phyloP scores from a whole-genome alignment of 2,797 vertebrate genomes.

The Myotis myotis region DNA sequence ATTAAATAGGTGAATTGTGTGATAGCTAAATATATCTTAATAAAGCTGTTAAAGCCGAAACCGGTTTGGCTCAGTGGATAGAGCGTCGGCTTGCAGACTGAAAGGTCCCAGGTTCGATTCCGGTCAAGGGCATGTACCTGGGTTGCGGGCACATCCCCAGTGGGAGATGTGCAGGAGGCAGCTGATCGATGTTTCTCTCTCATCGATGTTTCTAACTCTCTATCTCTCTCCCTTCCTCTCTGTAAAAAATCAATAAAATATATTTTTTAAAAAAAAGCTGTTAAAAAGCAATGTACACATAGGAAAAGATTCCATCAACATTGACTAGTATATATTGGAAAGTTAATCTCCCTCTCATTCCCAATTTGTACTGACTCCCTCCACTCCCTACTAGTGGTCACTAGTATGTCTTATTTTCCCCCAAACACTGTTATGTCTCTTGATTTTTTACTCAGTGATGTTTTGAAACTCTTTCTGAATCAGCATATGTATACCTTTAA shows the following conservation, averaged over 20 bases:
- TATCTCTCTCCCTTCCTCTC: too few relatives aligned
- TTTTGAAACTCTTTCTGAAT: conserved; percentile 24
- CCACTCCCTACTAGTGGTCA: not conserved
- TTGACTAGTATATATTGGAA: not conserved
- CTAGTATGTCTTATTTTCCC: not conserved
- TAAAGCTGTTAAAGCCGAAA: not conserved
- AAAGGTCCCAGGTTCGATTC: too few relatives aligned
- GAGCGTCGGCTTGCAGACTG: too few relatives aligned
- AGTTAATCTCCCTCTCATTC: not conserved
- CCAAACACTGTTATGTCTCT: not conserved
- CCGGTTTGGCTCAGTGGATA: too few relatives aligned
- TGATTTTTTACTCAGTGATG: conserved; percentile 22
- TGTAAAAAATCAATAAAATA: too few relatives aligned
- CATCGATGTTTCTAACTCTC: too few relatives aligned
- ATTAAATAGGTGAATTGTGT: not conserved
- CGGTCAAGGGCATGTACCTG: too few relatives aligned
- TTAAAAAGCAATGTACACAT: not conserved
- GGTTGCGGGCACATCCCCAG: too few relatives aligned
- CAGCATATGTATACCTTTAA: not conserved
- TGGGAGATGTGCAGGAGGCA: too few relatives aligned
- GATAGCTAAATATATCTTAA: not conserved
- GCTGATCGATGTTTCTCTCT: too few relatives aligned
- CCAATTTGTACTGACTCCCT: not conserved
- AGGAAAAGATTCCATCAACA: not conserved
- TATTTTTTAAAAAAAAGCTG: too few relatives aligned